phyloP scores from a whole-genome alignment of 2,113 vertebrate species.

The Tringa solitaria region DNA sequence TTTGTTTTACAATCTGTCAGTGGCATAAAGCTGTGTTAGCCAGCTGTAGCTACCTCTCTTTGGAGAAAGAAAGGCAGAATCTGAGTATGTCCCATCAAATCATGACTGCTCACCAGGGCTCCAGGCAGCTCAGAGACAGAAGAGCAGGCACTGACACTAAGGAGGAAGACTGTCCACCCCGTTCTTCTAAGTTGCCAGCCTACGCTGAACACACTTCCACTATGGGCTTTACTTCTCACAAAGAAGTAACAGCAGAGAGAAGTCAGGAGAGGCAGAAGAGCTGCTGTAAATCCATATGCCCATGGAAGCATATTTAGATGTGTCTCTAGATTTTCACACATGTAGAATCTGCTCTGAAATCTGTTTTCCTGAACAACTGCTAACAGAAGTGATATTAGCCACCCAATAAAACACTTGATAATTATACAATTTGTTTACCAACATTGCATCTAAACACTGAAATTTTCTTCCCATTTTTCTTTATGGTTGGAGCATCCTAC shows the following conservation, averaged over 20 bases:
- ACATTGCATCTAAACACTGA: background rate
- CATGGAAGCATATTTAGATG: background rate
- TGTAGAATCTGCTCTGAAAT: slow-evolving; percentile 46
- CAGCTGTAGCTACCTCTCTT: background rate
- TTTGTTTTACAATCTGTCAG: background rate
- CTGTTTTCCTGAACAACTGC: slow-evolving; percentile 41
- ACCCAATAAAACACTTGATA: slow-evolving; percentile 12
- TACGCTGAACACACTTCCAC: background rate
- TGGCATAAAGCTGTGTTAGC: background rate
- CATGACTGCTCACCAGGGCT: background rate
- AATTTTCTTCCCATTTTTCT: background rate
- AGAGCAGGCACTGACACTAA: background rate
- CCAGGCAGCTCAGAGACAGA: background rate
- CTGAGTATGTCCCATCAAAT: fast-evolving
- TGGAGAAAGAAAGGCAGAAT: background rate
- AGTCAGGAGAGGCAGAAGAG: background rate
- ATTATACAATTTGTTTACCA: slow-evolving; percentile 39
- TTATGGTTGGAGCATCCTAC: background rate
- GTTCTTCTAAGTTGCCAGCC: background rate
- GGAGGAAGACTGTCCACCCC: background rate
- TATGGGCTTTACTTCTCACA: background rate
- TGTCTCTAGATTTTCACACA: background rate
- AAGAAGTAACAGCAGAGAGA: background rate
- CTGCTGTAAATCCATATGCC: background rate
- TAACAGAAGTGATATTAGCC: slow-evolving; percentile 41